These are phyloP conservation scores for Bufo bufo DNA, from an alignment of 2,113 vertebrate genomes.

Conservation along the genomic window DNA sequence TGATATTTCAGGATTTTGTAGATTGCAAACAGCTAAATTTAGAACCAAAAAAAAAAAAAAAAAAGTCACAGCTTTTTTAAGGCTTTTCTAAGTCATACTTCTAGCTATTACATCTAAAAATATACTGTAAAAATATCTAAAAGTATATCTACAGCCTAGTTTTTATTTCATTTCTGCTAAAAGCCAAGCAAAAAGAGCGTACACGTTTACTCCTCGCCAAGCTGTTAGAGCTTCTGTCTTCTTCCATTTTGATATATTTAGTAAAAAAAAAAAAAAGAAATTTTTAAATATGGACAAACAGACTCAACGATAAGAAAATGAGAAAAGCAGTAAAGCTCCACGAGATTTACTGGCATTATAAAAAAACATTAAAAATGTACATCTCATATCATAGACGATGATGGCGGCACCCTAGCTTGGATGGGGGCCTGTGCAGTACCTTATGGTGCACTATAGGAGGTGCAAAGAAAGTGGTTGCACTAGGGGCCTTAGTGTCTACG, in stretches of 20 bases:
- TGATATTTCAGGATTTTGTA: no score
- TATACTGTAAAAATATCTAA: no score
- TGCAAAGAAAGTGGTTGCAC: not conserved
- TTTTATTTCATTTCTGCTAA: not conserved
- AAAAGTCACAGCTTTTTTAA: no score
- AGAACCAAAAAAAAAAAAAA: no score
- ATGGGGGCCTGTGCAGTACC: not conserved
- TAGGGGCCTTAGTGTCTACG: no score
- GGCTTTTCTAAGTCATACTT: no score
- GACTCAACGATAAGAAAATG: not conserved
- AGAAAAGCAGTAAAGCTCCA: not conserved
- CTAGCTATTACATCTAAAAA: no score
- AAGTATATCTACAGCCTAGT: not conserved
- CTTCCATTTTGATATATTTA: conserved; percentile 7
- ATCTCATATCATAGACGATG: not conserved
- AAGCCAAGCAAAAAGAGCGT: not conserved
- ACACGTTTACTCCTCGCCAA: not conserved
- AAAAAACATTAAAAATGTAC: not conserved
- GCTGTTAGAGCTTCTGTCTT: conserved; percentile 28
- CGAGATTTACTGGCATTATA: not conserved
- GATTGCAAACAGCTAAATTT: no score
- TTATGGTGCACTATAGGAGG: not conserved
- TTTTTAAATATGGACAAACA: not conserved
- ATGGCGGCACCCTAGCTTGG: not conserved
- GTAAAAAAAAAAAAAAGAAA: not conserved